Evolutionary conservation across 2,797 vertebrate genomes (phyloP), one percentile per base, ranked within the genome.

Genomic region (Ctenosaura bakeri): DNA sequence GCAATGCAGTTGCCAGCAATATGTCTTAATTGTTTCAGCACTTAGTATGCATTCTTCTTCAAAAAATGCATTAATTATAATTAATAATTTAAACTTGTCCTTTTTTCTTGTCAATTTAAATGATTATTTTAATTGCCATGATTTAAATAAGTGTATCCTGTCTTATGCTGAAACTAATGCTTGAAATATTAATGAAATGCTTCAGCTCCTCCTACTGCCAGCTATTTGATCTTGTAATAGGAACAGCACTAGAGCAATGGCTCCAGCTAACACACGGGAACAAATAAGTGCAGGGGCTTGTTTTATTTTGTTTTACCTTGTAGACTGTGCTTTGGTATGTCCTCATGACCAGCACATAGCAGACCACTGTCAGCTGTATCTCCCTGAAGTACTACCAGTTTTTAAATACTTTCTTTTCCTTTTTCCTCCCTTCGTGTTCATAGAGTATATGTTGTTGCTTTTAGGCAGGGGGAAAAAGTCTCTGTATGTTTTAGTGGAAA

Each of bases 151-250:
- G 12, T 82, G 80, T 4, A 35, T 2, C 18, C n/a, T 54, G 9
- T 82, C 16, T 35, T 56, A 20, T 59, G 32, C 32, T 81, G 54
- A 59, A 59, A 81, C 59, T 18, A 80, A 80, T 56, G 54, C 35
- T 81, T 35, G 79, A 56, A 81, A 81, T 20, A 59, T 56, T 81
- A 52, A 81, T 81, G 32, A 62, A 82, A 59, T 82, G 79, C 18
- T 81, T 81, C 29, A 35, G 6, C 79, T 56, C 16, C 52, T 62
- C 54, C 4, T 62, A 24, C 56, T 38, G n/a, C 38, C n/a, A 62
- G 9, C 56, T 82, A 24, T 56, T 82, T 62, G 9, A 82, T 82
- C 35, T 82, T 26, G 38, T 4, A 50, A 20, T 1, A 38, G 18
- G 24, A 59, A 18, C 29, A 81, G 5, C 52, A 81, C 2, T 3